Evolutionary conservation across 2,888 invertebrate species (phyloP).

Genomic region (Dynastes maya): DNA sequence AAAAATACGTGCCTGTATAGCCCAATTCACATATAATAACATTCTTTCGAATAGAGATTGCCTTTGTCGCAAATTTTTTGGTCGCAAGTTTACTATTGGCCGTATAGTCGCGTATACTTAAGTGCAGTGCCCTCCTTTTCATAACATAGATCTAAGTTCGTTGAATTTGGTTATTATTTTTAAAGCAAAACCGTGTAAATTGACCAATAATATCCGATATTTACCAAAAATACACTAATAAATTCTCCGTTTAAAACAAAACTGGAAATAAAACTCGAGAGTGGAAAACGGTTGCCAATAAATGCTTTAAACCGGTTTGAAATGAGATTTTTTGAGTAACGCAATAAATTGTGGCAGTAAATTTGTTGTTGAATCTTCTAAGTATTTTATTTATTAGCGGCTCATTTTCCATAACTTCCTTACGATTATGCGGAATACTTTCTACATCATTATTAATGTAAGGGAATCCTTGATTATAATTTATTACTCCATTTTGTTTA

Average conservation of each 20-base stretch:
- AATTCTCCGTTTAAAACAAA: slow-evolving; percentile 21
- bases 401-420: slow-evolving; percentile 27
- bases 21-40: too few relatives aligned
- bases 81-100: too few relatives aligned
- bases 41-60: too few relatives aligned
- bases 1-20: too few relatives aligned
- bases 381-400: slow-evolving; percentile 39
- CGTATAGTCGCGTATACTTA: too few relatives aligned
- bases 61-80: too few relatives aligned
- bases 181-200: slow-evolving; percentile 8
- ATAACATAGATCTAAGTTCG: not conserved
- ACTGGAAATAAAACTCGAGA: slow-evolving; percentile 11
- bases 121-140: not conserved
- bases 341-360: slow-evolving; percentile 39
- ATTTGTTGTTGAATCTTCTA: slow-evolving; percentile 37
- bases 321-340: slow-evolving; percentile 34
- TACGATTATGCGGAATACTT: slow-evolving; percentile 8
- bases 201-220: not conserved
- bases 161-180: not conserved
- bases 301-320: slow-evolving; percentile 34
- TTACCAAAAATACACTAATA: not conserved
- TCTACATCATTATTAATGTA: slow-evolving; percentile 32
- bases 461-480: slow-evolving; percentile 15
- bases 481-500: slow-evolving; percentile 34
- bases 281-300: slow-evolving; percentile 38